Evolutionary conservation across 2,113 vertebrate genomes (phyloP), one percentile per base, ranked within the genome.

Genomic region (Nothobranchius furzeri): DNA sequence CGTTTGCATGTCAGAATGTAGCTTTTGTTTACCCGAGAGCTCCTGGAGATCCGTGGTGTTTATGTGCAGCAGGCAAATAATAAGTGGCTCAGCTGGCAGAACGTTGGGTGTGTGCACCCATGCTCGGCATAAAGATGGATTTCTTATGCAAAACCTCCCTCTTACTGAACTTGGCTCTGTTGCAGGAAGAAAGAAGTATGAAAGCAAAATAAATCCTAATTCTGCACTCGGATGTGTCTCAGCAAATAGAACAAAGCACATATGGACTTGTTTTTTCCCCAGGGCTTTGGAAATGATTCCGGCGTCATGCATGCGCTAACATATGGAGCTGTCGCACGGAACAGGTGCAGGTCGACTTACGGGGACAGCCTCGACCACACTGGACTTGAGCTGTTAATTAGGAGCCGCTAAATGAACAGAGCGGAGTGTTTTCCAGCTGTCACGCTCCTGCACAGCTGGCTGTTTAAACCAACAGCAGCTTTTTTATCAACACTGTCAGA

Each of bases 271-370:
- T 15, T 30, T 13, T 35, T 11, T 46, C 30, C 47, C 24, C 14
- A 9, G n/a, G 37, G 20, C 8, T 4, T 48, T 15, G 1, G 2
- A 70, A 66, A 43, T 25, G 12, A 58, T 73, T 61, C 0, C 2
- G 10, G 13, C 74, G 12, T 46, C 49, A 55, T 5, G 14, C 37
- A 68, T 7, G 37, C 43, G 46, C 42, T 55, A 66, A 75, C 60
- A 60, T 35, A 14, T 53, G 36, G 57, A 25, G 49, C 68, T 60
- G 57, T 61, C 55, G 15, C 46, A 62, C 51, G 56, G 70, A 85
- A 87, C 89, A 91, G 87, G 89, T 92, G 89, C 79, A 81, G 87
- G 84, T 68, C 60, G 40, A 40, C 52, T 60, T 20, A 13, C 57
- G 30, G 69, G 54, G 14, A 64, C 78, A 59, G 60, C 78, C 82